Evolutionary conservation across 2,797 vertebrate species (phyloP).

Genomic region (Clarias platycephalus): DNA sequence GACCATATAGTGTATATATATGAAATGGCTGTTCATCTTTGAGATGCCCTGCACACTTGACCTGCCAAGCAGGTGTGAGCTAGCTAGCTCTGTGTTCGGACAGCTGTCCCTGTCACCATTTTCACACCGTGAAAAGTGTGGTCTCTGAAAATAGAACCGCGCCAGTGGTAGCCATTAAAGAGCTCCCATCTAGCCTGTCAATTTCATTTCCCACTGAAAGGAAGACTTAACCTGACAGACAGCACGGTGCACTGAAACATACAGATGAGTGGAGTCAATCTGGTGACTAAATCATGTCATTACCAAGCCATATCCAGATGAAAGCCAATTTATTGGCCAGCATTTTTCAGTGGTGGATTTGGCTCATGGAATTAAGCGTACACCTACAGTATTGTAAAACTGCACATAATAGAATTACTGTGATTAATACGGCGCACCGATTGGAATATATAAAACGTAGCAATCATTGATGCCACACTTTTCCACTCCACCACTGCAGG

Average conservation of each 20-base stretch:
- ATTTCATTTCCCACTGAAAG: background rate
- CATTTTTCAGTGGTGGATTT: slow-evolving; percentile 47
- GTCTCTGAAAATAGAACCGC: slow-evolving; percentile 30
- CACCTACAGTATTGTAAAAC: slow-evolving; percentile 57
- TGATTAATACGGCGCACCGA: slow-evolving; percentile 70
- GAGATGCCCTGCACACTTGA: slow-evolving; percentile 6
- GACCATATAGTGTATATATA: background rate
- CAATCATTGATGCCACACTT: slow-evolving; percentile 57
- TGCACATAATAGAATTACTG: slow-evolving; percentile 73
- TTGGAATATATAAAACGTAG: slow-evolving; percentile 65
- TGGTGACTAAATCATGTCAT: slow-evolving; percentile 44
- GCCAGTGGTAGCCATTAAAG: slow-evolving; percentile 12
- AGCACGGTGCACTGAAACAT: slow-evolving; percentile 25
- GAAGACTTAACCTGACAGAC: slow-evolving; percentile 24
- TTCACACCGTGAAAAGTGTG: slow-evolving; percentile 32
- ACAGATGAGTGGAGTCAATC: slow-evolving; percentile 39
- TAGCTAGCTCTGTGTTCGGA: slow-evolving; percentile 23
- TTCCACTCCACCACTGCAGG: background rate
- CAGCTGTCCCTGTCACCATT: slow-evolving; percentile 17
- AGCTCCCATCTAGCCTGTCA: slow-evolving; percentile 13
- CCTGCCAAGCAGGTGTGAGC: slow-evolving; percentile 6
- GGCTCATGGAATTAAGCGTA: slow-evolving; percentile 49
- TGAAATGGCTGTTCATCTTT: slow-evolving; percentile 6
- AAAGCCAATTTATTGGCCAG: slow-evolving; percentile 55
- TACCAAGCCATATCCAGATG: slow-evolving; percentile 44